Percentiles rank a stretch among this genome's conserved stretches.
Evolutionary conservation across 2,888 invertebrate species (phyloP).

Genomic region (Melieria picta): DNA sequence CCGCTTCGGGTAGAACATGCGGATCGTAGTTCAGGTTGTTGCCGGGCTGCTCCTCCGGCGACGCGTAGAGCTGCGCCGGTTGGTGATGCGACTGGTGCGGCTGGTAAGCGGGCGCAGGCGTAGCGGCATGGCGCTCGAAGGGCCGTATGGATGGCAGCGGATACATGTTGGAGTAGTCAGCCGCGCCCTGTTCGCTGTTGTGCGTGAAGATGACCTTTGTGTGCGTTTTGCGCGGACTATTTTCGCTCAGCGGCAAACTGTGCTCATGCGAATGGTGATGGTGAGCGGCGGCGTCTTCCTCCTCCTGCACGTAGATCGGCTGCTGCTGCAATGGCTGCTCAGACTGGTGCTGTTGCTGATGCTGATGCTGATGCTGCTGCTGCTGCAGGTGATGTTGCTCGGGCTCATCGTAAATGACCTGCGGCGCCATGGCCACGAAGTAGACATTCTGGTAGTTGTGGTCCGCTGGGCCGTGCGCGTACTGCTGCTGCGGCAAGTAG

Average conservation of each 20-base stretch:
- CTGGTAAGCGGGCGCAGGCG: constrained; percentile 43
- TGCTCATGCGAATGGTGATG: too few species aligned
- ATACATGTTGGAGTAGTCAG: constrained; percentile 54
- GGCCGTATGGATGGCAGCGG: constrained; percentile 54
- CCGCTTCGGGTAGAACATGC: constrained; percentile 5
- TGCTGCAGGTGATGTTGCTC: constrained; percentile 16
- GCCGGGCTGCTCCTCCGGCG: background rate
- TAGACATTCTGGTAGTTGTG: constrained; percentile 57
- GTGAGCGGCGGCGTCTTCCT: constrained; percentile 12
- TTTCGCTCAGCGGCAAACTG: constrained; percentile 55
- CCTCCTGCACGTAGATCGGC: constrained; percentile 19
- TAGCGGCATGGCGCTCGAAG: constrained; percentile 48
- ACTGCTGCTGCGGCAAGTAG: constrained; percentile 50
- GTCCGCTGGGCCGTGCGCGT: constrained; percentile 39
- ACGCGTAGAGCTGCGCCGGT: background rate
- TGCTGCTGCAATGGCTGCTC: constrained; percentile 15
- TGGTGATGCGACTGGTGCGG: constrained; percentile 42
- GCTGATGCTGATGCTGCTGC: constrained; percentile 34
- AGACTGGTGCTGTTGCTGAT: constrained; percentile 1
- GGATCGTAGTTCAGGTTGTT: constrained; percentile 34
- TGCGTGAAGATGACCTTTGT: constrained; percentile 62
- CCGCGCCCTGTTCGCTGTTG: constrained; percentile 41
- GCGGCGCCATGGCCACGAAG: constrained; percentile 56
- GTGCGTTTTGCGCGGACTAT: constrained; percentile 63
- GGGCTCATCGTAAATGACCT: constrained; percentile 30